phyloP scores from a whole-genome alignment of 2,113 vertebrate species.

The Helogale parvula region DNA sequence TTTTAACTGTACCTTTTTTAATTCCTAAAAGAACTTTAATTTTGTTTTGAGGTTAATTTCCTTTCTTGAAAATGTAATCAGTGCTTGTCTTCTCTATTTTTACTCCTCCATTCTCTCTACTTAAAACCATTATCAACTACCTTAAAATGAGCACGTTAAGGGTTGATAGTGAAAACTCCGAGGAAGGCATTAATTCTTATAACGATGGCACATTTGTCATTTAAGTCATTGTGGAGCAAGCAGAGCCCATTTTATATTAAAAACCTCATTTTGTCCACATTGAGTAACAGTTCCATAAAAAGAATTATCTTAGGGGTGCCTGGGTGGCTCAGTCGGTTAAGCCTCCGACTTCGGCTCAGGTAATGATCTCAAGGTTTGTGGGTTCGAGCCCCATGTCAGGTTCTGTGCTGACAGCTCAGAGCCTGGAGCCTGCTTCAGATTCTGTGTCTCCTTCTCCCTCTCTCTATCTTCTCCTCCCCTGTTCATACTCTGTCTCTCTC shows the following conservation, averaged over 20 bases:
- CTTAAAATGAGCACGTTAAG: not conserved
- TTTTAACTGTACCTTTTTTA: conserved; percentile 30
- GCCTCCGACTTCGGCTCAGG: too few relatives aligned
- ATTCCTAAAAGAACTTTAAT: not conserved
- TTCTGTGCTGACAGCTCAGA: too few relatives aligned
- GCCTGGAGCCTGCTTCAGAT: too few relatives aligned
- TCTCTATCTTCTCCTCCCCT: too few relatives aligned
- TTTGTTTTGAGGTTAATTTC: conserved; percentile 26
- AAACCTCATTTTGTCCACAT: not conserved
- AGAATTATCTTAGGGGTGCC: not conserved
- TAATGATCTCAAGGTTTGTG: too few relatives aligned
- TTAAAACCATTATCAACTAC: not conserved
- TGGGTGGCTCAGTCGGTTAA: too few relatives aligned
- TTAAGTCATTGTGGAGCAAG: not conserved
- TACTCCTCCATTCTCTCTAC: not conserved
- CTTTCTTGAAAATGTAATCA: not conserved
- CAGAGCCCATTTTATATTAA: not conserved
- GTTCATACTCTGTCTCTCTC: too few relatives aligned
- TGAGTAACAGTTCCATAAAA: not conserved
- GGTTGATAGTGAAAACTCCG: not conserved
- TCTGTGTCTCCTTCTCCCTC: too few relatives aligned
- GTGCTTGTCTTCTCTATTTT: not conserved
- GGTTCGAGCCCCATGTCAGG: too few relatives aligned
- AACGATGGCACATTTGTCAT: not conserved
- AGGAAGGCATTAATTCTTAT: not conserved